phyloP scores from a whole-genome alignment of 2,113 vertebrate genomes.

The Siphamia tubifer region DNA sequence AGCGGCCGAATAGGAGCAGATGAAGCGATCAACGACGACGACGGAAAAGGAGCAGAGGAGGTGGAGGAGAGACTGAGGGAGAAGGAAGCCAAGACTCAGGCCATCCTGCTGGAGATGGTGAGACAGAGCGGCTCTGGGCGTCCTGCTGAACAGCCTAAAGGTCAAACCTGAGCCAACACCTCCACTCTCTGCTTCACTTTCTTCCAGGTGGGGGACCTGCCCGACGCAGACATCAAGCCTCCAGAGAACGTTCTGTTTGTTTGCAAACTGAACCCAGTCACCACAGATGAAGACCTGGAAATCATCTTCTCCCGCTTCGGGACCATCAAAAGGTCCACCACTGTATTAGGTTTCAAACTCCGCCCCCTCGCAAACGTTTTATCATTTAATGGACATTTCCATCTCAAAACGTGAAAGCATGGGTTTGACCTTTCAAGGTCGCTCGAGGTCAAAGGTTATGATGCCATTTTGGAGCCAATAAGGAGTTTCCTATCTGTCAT shows the following conservation, averaged over 20 bases:
- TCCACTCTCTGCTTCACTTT: neutral
- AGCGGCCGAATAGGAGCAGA: constrained; percentile 98
- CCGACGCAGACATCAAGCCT: constrained; percentile 92
- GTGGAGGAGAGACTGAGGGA: constrained; percentile 92
- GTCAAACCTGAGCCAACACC: too few relatives aligned
- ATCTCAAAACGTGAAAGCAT: too few relatives aligned
- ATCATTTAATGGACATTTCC: too few relatives aligned
- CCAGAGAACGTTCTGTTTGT: constrained; percentile 97
- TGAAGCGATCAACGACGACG: constrained; percentile 89
- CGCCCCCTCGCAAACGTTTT: too few relatives aligned
- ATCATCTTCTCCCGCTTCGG: constrained; percentile 98
- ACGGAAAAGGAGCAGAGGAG: constrained; percentile 87
- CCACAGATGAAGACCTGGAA: constrained; percentile 96
- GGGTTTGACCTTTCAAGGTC: too few relatives aligned
- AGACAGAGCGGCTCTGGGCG: constrained; percentile 16
- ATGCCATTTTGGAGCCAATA: too few relatives aligned
- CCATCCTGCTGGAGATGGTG: constrained; percentile 98
- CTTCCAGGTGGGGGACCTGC: constrained; percentile 92
- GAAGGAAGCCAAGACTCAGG: constrained; percentile 95
- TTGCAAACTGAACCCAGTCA: constrained; percentile 97
- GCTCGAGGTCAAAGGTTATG: too few relatives aligned
- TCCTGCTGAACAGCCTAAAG: neutral
- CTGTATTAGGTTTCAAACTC: too few relatives aligned
- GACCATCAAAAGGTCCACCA: constrained; percentile 93
- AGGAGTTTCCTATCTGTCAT: too few relatives aligned